These are phyloP conservation scores for Hozukius guyotensis DNA, from an alignment of 2,797 vertebrate genomes.

Conservation along the genomic window DNA sequence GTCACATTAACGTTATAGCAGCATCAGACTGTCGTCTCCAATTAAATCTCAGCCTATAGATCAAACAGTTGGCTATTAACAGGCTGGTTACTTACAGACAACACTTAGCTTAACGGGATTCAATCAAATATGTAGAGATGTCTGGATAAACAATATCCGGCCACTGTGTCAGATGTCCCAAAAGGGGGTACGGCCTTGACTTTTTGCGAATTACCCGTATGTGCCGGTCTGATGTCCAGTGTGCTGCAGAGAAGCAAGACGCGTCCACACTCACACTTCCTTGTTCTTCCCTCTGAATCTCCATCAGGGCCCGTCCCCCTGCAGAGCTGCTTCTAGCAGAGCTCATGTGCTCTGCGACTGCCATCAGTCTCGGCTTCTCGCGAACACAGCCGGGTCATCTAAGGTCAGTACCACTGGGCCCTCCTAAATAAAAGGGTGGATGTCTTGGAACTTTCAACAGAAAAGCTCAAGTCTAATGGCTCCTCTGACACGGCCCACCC, in stretches of 20 bases:
- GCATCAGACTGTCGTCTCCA: too few species aligned
- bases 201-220: too few species aligned
- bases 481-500: slow-evolving; percentile 74
- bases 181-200: too few species aligned
- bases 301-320: slow-evolving; percentile 15
- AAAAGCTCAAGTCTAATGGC: slow-evolving; percentile 74
- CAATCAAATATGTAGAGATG: too few species aligned
- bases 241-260: slow-evolving; percentile 18
- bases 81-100: too few species aligned
- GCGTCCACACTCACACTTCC: not conserved
- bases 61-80: too few species aligned
- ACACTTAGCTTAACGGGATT: too few species aligned
- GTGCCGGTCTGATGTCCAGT: not conserved
- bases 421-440: slow-evolving; percentile 66
- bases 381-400: slow-evolving; percentile 57
- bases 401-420: slow-evolving; percentile 71
- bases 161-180: too few species aligned
- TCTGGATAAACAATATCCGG: too few species aligned
- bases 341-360: slow-evolving; percentile 53
- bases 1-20: too few species aligned
- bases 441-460: slow-evolving; percentile 68
- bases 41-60: too few species aligned
- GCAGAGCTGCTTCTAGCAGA: slow-evolving; percentile 21
- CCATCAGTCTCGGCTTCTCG: slow-evolving; percentile 65
- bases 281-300: not conserved